Percentiles rank a stretch among this genome's conserved stretches.
Evolutionary conservation across 2,797 vertebrate genomes (phyloP).

Genomic region (Smutsia gigantea): DNA sequence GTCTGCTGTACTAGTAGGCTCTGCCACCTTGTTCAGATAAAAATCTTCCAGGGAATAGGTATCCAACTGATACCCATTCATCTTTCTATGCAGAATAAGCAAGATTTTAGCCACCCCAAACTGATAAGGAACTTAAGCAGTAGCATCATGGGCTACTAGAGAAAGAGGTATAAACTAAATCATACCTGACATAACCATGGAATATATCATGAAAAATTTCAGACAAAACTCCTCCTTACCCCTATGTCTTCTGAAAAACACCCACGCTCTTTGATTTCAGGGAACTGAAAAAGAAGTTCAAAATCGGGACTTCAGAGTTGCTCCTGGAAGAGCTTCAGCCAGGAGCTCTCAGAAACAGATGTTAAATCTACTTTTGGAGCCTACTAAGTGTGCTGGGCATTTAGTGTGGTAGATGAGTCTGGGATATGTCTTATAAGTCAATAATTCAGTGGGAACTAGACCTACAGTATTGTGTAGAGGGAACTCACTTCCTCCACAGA

Average conservation of each 20-base stretch:
- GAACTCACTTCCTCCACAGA: background rate
- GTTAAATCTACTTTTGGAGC: background rate
- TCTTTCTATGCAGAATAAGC: background rate
- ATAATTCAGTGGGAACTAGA: background rate
- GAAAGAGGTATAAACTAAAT: background rate
- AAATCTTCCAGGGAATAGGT: background rate
- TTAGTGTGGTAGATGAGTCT: background rate
- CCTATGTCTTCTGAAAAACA: background rate
- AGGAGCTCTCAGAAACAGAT: background rate
- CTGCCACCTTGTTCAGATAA: background rate
- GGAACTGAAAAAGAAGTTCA: background rate
- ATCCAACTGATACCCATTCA: background rate
- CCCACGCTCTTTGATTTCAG: background rate
- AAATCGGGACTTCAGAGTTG: constrained; percentile 9
- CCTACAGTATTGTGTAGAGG: background rate
- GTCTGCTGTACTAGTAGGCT: background rate
- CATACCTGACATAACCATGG: background rate
- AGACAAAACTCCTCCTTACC: background rate
- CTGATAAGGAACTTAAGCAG: background rate
- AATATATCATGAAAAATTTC: background rate
- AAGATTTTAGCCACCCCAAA: background rate
- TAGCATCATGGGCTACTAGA: background rate
- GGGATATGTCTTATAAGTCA: background rate
- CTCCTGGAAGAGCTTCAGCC: background rate
- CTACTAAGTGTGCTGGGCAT: background rate